phyloP scores from a whole-genome alignment of 1,140 invertebrate species.

The Drosophila pruinosa region DNA sequence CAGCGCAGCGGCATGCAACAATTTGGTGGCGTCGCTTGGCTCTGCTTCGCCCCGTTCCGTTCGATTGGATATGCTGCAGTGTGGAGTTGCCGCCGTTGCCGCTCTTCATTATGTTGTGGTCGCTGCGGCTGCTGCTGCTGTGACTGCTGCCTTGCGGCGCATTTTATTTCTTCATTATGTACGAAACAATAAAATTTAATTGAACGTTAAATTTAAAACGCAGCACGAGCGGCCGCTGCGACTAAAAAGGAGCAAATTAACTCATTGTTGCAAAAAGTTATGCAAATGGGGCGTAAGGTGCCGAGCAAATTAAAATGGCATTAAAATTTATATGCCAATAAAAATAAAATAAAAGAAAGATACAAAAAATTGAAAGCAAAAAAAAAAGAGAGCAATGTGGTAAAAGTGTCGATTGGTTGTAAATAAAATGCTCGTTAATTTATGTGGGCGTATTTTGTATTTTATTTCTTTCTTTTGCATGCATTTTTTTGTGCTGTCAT shows the following conservation, averaged over 20 bases:
- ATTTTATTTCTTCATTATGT: conserved; percentile 68
- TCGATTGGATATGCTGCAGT: conserved; percentile 38
- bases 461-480: conserved; percentile 16
- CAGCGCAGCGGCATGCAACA: conserved; percentile 29
- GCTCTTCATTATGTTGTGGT: neutral
- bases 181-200: conserved; percentile 67
- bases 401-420: conserved; percentile 54
- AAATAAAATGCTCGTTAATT: conserved; percentile 61
- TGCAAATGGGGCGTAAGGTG: conserved; percentile 57
- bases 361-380: neutral
- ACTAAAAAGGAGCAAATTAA: conserved; percentile 55
- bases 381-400: conserved; percentile 28
- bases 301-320: conserved; percentile 54
- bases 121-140: conserved; percentile 13
- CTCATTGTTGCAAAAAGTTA: conserved; percentile 60
- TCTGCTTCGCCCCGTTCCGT: neutral
- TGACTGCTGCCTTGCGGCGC: conserved; percentile 39
- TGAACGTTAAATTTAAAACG: conserved; percentile 67
- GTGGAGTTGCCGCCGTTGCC: conserved; percentile 14
- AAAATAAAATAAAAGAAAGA: conserved; percentile 36
- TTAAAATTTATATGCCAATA: conserved; percentile 53
- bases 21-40: conserved; percentile 17
- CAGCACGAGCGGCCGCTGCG: conserved; percentile 45
- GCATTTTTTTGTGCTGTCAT: neutral
- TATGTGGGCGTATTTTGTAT: conserved; percentile 56